phyloP scores from a whole-genome alignment of 2,797 vertebrate genomes.

The Spinus olivaceus region DNA sequence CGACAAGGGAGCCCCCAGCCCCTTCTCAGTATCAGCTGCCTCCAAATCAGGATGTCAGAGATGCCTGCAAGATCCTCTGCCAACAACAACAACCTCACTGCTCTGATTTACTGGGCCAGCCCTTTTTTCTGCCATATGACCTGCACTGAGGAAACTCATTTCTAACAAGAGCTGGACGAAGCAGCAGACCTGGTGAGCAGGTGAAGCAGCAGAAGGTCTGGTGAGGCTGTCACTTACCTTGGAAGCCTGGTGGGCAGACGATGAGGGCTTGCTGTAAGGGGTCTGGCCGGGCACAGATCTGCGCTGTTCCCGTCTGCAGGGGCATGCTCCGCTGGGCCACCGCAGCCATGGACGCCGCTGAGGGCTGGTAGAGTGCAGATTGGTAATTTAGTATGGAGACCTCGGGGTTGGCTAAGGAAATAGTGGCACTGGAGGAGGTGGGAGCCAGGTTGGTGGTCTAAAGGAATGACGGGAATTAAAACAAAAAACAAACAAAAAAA shows the following conservation, averaged over 20 bases:
- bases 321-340: conserved; percentile 97
- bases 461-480: conserved; percentile 87
- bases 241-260: conserved; percentile 98
- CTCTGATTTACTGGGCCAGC: background rate
- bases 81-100: background rate
- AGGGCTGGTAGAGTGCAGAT: conserved; percentile 98
- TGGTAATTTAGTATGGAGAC: conserved; percentile 98
- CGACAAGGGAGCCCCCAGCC: background rate
- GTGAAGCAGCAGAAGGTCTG: too few species aligned
- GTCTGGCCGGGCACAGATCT: conserved; percentile 95
- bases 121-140: background rate
- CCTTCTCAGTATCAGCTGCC: background rate
- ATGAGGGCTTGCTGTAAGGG: conserved; percentile 99
- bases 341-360: conserved; percentile 94
- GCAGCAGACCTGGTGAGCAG: background rate
- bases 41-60: background rate
- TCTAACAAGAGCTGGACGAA: background rate
- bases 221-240: conserved; percentile 82
- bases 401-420: conserved; percentile 95
- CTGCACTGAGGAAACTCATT: background rate
- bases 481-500: conserved; percentile 82
- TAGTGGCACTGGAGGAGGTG: conserved; percentile 95
- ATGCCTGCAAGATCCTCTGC: background rate
- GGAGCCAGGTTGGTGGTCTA: conserved; percentile 92
- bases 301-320: conserved; percentile 90